Evolutionary conservation across 2,797 vertebrate genomes (phyloP).

Genomic region (Leptodactylus fallax): DNA sequence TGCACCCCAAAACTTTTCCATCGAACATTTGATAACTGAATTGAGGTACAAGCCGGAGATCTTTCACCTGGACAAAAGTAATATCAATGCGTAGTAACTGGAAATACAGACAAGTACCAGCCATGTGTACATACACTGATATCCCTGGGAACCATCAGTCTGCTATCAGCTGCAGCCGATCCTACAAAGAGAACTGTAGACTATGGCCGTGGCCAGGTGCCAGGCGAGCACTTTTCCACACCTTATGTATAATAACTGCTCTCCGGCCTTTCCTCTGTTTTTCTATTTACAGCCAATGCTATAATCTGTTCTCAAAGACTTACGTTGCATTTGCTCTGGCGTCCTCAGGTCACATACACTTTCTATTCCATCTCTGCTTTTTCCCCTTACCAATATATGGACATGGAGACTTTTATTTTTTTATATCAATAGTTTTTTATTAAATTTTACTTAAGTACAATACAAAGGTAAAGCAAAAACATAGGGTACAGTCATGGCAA

Average conservation of each 20-base stretch:
- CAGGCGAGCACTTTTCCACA: slow-evolving; percentile 14
- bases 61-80: not conserved
- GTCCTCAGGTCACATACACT: not conserved
- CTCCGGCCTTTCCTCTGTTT: slow-evolving; percentile 8
- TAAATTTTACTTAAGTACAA: too few species aligned
- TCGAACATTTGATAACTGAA: not conserved
- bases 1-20: not conserved
- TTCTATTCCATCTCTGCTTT: not conserved
- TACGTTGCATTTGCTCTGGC: not conserved
- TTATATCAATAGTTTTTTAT: too few species aligned
- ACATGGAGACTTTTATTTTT: too few species aligned
- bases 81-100: not conserved
- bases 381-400: too few species aligned
- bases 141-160: slow-evolving; percentile 9
- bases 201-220: slow-evolving; percentile 19
- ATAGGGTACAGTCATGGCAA: too few species aligned
- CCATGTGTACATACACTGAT: slow-evolving; percentile 8
- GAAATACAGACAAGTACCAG: not conserved
- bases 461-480: too few species aligned
- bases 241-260: slow-evolving; percentile 20
- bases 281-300: slow-evolving; percentile 8
- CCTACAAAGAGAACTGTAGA: not conserved
- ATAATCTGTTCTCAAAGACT: slow-evolving; percentile 1
- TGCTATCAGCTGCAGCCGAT: not conserved
- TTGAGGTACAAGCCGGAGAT: not conserved